phyloP scores from a whole-genome alignment of 2,888 invertebrate genomes.

The Lochmaea capreae region DNA sequence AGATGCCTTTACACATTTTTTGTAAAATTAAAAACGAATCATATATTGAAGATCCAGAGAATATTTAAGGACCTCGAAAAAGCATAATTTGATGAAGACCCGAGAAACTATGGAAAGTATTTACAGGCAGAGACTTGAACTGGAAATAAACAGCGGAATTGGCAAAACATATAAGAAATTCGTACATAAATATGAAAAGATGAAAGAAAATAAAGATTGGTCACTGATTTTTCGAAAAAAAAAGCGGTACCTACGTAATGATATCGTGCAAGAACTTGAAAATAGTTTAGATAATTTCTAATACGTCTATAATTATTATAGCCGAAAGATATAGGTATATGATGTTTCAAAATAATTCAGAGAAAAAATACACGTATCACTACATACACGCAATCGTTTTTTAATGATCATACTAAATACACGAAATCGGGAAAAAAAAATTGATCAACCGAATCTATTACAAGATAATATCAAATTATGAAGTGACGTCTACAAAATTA shows the following conservation, averaged over 20 bases:
- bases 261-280: constrained; percentile 38
- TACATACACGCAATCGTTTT: constrained; percentile 34
- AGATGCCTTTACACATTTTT: too few relatives aligned
- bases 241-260: constrained; percentile 1
- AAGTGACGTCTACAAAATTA: neutral
- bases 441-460: constrained; percentile 5
- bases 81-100: too few relatives aligned
- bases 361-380: constrained; percentile 24
- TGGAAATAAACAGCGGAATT: too few relatives aligned
- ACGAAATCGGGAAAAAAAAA: neutral
- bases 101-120: too few relatives aligned
- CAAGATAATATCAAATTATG: too few relatives aligned
- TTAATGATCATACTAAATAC: constrained; percentile 6
- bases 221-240: constrained; percentile 10
- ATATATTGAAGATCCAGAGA: too few relatives aligned
- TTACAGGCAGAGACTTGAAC: too few relatives aligned
- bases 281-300: constrained; percentile 45
- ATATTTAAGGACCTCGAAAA: too few relatives aligned
- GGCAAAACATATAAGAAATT: too few relatives aligned
- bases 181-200: too few relatives aligned
- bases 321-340: constrained; percentile 23
- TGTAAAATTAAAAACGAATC: too few relatives aligned
- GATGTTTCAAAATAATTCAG: constrained; percentile 38
- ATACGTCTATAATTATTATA: constrained; percentile 43
- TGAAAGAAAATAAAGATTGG: neutral